Percentiles rank a stretch among this genome's conserved stretches.
phyloP scores from a whole-genome alignment of 2,888 invertebrate genomes.

The Synergus umbraculus region DNA sequence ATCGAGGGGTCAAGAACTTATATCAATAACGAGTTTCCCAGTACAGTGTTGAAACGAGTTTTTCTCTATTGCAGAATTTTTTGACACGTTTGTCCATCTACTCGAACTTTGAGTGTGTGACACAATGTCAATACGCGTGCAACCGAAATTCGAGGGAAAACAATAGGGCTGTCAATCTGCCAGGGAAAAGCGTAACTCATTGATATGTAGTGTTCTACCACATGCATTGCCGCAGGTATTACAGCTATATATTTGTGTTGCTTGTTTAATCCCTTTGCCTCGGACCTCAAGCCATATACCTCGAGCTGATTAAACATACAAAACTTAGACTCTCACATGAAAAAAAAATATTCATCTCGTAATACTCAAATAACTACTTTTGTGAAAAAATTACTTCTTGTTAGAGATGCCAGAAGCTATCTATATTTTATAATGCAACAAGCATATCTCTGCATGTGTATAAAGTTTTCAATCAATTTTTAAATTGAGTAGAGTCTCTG shows the following conservation, averaged over 20 bases:
- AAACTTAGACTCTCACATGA: background rate
- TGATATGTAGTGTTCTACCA: conserved; percentile 5
- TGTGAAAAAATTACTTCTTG: background rate
- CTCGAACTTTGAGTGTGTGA: conserved; percentile 12
- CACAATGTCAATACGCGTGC: conserved; percentile 15
- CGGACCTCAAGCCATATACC: conserved; percentile 8
- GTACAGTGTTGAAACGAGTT: background rate
- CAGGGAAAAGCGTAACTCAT: conserved; percentile 22
- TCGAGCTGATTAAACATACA: conserved; percentile 13
- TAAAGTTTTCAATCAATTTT: background rate
- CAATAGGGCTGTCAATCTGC: conserved; percentile 25
- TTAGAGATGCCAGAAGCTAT: background rate
- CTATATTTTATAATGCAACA: background rate
- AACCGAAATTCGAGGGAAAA: conserved; percentile 20
- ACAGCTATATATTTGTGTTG: conserved; percentile 18
- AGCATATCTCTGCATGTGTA: background rate
- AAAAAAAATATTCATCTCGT: background rate
- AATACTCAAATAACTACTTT: background rate
- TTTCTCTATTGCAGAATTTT: conserved; percentile 5
- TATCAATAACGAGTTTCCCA: conserved; percentile 25
- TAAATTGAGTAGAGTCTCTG: background rate
- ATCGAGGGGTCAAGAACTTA: background rate
- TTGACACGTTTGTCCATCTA: conserved; percentile 10
- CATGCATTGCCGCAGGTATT: conserved; percentile 7
- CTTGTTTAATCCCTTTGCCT: conserved; percentile 11